These are phyloP conservation scores for Drosophila nigricruria DNA, from an alignment of 2,888 invertebrate species.

Conservation along the genomic window DNA sequence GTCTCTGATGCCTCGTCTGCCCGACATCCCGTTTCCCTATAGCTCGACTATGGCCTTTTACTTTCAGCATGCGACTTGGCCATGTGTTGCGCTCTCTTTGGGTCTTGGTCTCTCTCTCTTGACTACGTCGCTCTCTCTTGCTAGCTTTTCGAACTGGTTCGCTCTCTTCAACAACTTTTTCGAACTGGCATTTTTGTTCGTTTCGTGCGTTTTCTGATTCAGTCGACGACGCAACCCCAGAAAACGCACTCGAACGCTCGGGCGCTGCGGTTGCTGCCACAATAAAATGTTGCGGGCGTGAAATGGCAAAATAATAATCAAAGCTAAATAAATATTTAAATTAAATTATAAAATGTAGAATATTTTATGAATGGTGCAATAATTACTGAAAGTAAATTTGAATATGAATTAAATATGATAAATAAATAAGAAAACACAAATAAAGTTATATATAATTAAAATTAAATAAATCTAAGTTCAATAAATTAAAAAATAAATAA, in stretches of 20 bases:
- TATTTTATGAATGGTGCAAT: slow-evolving; percentile 26
- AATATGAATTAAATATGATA: not conserved
- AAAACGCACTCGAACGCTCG: slow-evolving; percentile 84
- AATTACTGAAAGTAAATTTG: slow-evolving; percentile 36
- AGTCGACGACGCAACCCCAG: slow-evolving; percentile 80
- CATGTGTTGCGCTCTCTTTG: slow-evolving; percentile 35
- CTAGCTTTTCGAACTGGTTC: slow-evolving; percentile 39
- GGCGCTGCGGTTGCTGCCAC: slow-evolving; percentile 84
- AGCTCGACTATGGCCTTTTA: slow-evolving; percentile 56
- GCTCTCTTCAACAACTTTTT: slow-evolving; percentile 41
- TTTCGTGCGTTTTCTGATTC: slow-evolving; percentile 14
- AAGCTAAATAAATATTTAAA: slow-evolving; percentile 25
- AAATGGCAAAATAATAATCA: slow-evolving; percentile 9
- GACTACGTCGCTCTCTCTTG: not conserved
- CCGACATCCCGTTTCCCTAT: slow-evolving; percentile 2
- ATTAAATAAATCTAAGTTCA: not conserved
- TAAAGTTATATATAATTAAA: no score
- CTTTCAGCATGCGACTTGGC: slow-evolving; percentile 61
- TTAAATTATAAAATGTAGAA: slow-evolving; percentile 3
- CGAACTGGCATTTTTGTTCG: slow-evolving; percentile 55
- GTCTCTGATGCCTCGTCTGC: slow-evolving; percentile 25
- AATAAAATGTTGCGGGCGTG: slow-evolving; percentile 46
- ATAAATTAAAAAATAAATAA: not conserved
- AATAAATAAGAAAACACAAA: not conserved
- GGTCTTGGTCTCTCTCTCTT: not conserved